A percentile compares a stretch with the other conserved stretches of the same genome.
Evolutionary conservation across 2,797 vertebrate species (phyloP).

Genomic region (Scyliorhinus canicula): DNA sequence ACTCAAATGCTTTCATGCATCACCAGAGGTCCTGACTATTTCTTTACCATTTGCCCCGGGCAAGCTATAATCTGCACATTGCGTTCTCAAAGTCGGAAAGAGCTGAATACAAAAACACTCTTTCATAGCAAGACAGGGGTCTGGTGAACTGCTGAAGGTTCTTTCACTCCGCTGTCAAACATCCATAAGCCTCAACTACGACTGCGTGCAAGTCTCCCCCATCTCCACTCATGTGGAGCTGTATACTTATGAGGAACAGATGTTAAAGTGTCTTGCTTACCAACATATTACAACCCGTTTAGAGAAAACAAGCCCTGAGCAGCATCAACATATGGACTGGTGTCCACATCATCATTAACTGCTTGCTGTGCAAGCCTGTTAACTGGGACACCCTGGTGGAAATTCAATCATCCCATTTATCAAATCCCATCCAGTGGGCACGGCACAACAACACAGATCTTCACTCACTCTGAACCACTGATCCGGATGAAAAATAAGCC

Average conservation of each 20-base stretch:
- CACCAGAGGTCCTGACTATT: too few species aligned
- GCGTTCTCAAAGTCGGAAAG: not conserved
- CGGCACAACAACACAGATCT: not conserved
- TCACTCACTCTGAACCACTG: not conserved
- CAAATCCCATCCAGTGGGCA: not conserved
- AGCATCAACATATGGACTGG: conserved; percentile 2
- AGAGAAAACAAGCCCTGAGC: not conserved
- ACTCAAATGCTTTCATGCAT: not conserved
- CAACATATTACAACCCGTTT: conserved; percentile 16
- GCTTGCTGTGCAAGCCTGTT: not conserved
- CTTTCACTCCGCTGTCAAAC: not conserved
- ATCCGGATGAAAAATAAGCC: not conserved
- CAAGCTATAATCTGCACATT: not conserved
- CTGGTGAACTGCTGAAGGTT: not conserved
- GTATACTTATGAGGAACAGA: conserved; percentile 16
- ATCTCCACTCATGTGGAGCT: not conserved
- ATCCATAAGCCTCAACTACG: not conserved
- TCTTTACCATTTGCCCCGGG: not conserved
- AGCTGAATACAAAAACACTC: not conserved
- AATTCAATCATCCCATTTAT: conserved; percentile 2
- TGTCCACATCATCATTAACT: not conserved
- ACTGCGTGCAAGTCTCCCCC: not conserved
- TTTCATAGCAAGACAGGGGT: not conserved
- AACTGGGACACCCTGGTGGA: conserved; percentile 26
- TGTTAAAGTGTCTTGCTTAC: conserved; percentile 8